These are phyloP conservation scores for Drosophila tripunctata DNA, from an alignment of 2,888 invertebrate genomes.

Conservation along the genomic window DNA sequence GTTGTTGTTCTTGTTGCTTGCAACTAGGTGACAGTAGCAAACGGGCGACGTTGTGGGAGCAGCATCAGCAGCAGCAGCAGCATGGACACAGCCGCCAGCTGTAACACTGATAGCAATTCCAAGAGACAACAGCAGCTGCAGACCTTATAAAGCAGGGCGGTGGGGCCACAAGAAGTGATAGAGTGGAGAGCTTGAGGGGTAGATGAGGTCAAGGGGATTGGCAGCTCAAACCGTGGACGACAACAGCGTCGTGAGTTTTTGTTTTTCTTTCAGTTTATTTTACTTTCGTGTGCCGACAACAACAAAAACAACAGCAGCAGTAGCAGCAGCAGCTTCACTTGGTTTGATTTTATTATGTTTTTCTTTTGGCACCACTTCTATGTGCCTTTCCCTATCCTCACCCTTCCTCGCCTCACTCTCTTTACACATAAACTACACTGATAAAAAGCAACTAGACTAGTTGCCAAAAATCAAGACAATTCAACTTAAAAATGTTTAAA, in stretches of 20 bases:
- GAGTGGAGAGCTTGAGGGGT: not conserved
- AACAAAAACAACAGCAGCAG: conserved; percentile 16
- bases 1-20: conserved; percentile 32
- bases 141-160: no score
- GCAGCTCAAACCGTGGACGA: conserved; percentile 18
- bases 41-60: not conserved
- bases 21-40: not conserved
- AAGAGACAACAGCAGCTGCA: conserved; percentile 68
- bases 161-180: no score
- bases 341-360: conserved; percentile 79
- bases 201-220: not conserved
- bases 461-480: no score
- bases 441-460: not conserved
- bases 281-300: conserved; percentile 72
- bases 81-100: conserved; percentile 66
- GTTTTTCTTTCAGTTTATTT: conserved; percentile 78
- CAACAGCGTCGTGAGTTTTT: conserved; percentile 68
- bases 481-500: no score
- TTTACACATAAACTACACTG: conserved; percentile 1
- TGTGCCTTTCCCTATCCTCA: not conserved
- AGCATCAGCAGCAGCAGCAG: not conserved
- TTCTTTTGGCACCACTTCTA: conserved; percentile 72
- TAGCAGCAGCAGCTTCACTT: conserved; percentile 66
- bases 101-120: conserved; percentile 79
- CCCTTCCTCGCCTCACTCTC: not conserved